Evolutionary conservation across 37 sponge, comb jelly and placozoan genomes (phyloP).

Genomic region (Theonella swinhoei): DNA sequence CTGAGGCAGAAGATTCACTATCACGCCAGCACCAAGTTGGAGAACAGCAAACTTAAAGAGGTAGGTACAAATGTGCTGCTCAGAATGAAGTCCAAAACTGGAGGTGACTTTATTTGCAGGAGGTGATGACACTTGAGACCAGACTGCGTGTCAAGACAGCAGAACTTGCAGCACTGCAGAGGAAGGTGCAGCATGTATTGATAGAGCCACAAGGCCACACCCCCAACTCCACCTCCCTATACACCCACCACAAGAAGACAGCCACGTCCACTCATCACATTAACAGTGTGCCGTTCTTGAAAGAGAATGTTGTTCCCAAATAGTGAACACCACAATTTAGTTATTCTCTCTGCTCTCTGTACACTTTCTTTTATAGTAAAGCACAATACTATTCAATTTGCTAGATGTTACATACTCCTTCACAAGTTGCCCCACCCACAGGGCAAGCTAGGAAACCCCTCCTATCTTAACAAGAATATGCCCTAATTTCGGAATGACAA

Average conservation of each 20-base stretch:
- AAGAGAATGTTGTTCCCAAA: slow-evolving; percentile 24
- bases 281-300: not conserved
- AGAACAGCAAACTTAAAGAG: slow-evolving; percentile 79
- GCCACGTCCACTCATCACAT: not conserved
- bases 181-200: not conserved
- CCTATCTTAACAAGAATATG: too few relatives aligned
- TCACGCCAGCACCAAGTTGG: slow-evolving; percentile 71
- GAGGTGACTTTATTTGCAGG: too few relatives aligned
- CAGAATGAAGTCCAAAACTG: not conserved
- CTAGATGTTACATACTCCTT: too few relatives aligned
- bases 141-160: slow-evolving; percentile 32
- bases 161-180: slow-evolving; percentile 18
- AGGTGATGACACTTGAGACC: slow-evolving; percentile 38
- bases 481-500: too few relatives aligned
- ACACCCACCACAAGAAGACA: not conserved
- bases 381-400: too few relatives aligned
- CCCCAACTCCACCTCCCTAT: not conserved
- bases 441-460: too few relatives aligned
- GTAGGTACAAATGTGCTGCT: slow-evolving; percentile 13
- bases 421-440: too few relatives aligned
- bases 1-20: slow-evolving; percentile 82
- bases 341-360: too few relatives aligned
- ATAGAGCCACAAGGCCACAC: not conserved
- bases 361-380: too few relatives aligned
- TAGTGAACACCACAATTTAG: not conserved